A percentile compares a stretch with the other conserved stretches of the same genome.
phyloP scores from a whole-genome alignment of 1,140 invertebrate genomes.

The Aplysia californica region DNA sequence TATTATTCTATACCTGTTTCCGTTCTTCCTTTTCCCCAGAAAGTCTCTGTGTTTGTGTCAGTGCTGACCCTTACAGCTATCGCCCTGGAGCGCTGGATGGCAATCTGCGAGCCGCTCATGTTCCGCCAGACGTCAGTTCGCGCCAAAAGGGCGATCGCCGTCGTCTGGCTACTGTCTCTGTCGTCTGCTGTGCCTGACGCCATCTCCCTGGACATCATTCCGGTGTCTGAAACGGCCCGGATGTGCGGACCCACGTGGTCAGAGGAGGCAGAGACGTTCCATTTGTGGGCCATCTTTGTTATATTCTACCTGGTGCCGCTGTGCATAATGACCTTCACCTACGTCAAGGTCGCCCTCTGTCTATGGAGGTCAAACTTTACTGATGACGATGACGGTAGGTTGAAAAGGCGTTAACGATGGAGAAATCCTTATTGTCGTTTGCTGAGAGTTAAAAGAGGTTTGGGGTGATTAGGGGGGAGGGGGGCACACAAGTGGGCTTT shows the following conservation, averaged over 20 bases:
- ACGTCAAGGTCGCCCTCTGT: constrained; percentile 84
- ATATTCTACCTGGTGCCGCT: constrained; percentile 83
- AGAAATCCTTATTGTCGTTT: too few relatives aligned
- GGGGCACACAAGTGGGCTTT: too few relatives aligned
- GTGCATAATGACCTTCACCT: constrained; percentile 85
- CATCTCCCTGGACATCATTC: constrained; percentile 15
- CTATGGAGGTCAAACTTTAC: constrained; percentile 74
- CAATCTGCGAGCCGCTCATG: constrained; percentile 89
- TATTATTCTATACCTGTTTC: too few relatives aligned
- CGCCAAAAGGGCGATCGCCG: constrained; percentile 76
- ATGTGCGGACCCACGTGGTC: constrained; percentile 33
- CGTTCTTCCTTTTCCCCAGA: too few relatives aligned
- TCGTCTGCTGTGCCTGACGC: constrained; percentile 32
- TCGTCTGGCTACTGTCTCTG: constrained; percentile 77
- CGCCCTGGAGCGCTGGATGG: constrained; percentile 91
- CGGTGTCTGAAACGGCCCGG: not conserved
- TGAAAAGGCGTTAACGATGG: too few relatives aligned
- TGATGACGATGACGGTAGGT: constrained; percentile 30
- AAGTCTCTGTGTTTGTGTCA: constrained; percentile 90
- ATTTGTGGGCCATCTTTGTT: constrained; percentile 76
- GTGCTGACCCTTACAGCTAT: constrained; percentile 91
- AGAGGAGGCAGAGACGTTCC: constrained; percentile 68
- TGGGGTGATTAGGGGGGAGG: too few relatives aligned
- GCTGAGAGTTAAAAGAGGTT: too few relatives aligned
- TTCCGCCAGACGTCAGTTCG: constrained; percentile 80